A percentile compares a stretch with the other conserved stretches of the same genome.
Evolutionary conservation across 1,140 invertebrate genomes (phyloP).

Genomic region (Heliconius hermathena): DNA sequence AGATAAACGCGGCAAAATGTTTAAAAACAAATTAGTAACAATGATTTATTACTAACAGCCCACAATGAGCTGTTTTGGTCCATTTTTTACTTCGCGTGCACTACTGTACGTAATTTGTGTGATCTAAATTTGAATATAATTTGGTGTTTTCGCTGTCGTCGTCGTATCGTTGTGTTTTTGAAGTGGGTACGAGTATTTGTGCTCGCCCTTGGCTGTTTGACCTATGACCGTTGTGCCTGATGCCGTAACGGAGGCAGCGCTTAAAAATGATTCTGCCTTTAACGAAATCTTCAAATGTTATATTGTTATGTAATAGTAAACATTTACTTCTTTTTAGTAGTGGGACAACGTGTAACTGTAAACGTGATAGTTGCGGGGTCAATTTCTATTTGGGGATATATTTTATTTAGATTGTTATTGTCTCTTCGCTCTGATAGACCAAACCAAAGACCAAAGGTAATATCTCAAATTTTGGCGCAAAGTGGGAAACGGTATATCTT

Average conservation of each 20-base stretch:
- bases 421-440: too few relatives aligned
- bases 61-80: neutral
- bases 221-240: constrained; percentile 2
- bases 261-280: constrained; percentile 1
- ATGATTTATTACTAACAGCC: constrained; percentile 70
- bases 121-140: constrained; percentile 80
- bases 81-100: constrained; percentile 60
- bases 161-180: constrained; percentile 46
- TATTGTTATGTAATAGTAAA: neutral
- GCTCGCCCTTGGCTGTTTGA: constrained; percentile 31
- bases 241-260: constrained; percentile 1
- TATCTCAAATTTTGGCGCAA: too few relatives aligned
- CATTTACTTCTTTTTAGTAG: neutral
- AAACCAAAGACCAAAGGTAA: too few relatives aligned
- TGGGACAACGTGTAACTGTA: neutral
- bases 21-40: constrained; percentile 80
- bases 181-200: constrained; percentile 38
- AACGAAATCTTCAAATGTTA: constrained; percentile 12
- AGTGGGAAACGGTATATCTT: too few relatives aligned
- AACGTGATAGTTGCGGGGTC: neutral
- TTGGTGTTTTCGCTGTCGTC: constrained; percentile 56
- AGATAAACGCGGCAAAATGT: constrained; percentile 73
- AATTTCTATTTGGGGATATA: neutral
- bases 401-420: neutral
- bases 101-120: constrained; percentile 71